Base-by-base conservation (phyloP, 2,113 vertebrate species). In the Pelvicachromis taeniatus region DNA sequence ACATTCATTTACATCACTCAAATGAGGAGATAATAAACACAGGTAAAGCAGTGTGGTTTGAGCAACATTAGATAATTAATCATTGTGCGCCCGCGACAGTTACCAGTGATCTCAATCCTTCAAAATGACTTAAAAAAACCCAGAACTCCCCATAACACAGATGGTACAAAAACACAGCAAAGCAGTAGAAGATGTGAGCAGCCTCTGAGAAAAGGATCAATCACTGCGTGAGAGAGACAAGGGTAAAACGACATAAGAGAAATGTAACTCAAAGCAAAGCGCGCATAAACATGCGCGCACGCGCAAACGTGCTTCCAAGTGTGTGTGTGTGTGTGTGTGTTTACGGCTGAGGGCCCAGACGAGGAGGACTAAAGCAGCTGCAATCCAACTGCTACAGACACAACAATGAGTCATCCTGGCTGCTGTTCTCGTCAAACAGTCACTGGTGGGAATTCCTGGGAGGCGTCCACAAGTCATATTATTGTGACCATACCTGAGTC, bases 341-440 rank as follows among this genome's bases (percentile, higher is more conserved):
- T 58, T 80, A 78, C 84, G 7, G 89, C 81, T 80, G 55, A 89
- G 29, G 56, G 81, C 82, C 83, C 83, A 55, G 70, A 63, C 26
- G 35, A 78, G 80, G 56, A 81, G 70, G 26, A 86, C 77, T 83
- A 55, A 83, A 91, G 86, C 84, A 86, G 86, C 61, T 82, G 88
- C 87, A 90, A 88, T 88, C 75, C 86, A 80, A 82, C 82, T 87
- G 59, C 63, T n/a, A 58, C 91, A 93, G 91, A 89, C 91, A 93
- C 91, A 89, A 92, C 90, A 90, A 87, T 91, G 91, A 94, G 38
- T 94, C 93, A 94, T 86, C 42, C 87, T 56, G 83, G 83, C 85
- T 86, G 78, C 82, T 91, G 87, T 84, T 92, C 73, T 65, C 77
- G 80, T 92, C 88, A 83, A 86, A 85, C 78, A 70, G 31, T 16